These are phyloP conservation scores for Pteropus alecto DNA, from an alignment of 2,113 vertebrate species.

Conservation along the genomic window DNA sequence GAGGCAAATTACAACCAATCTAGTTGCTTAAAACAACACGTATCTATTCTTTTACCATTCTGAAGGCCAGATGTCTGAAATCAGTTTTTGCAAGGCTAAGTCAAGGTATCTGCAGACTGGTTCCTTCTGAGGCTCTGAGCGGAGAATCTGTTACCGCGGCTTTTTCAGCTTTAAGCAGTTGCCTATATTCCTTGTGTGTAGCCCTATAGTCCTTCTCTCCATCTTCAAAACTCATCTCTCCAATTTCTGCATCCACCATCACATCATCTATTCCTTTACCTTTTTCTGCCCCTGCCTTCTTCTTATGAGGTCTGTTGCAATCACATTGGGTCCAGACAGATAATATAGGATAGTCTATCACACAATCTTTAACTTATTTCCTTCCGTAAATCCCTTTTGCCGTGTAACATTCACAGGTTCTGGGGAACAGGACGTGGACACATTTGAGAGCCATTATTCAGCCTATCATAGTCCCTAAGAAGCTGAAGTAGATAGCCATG, in stretches of 20 bases:
- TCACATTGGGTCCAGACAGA: accelerated
- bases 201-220: background rate
- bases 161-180: background rate
- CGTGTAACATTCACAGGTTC: background rate
- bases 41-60: background rate
- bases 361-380: background rate
- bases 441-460: background rate
- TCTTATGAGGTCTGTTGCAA: background rate
- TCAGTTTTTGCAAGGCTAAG: background rate
- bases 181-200: accelerated
- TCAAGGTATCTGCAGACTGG: background rate
- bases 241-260: background rate
- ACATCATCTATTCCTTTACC: too few species aligned
- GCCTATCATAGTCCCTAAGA: too few species aligned
- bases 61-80: background rate
- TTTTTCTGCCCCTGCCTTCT: background rate
- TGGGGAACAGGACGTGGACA: background rate
- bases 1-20: background rate
- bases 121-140: background rate
- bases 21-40: background rate
- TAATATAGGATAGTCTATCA: background rate
- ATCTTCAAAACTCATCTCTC: background rate
- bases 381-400: background rate
- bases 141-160: background rate
- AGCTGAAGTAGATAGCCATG: background rate